Percentiles rank a stretch among this genome's conserved stretches.
These are phyloP conservation scores for Crotalus viridis DNA, from an alignment of 2,113 vertebrate species.

Conservation along the genomic window DNA sequence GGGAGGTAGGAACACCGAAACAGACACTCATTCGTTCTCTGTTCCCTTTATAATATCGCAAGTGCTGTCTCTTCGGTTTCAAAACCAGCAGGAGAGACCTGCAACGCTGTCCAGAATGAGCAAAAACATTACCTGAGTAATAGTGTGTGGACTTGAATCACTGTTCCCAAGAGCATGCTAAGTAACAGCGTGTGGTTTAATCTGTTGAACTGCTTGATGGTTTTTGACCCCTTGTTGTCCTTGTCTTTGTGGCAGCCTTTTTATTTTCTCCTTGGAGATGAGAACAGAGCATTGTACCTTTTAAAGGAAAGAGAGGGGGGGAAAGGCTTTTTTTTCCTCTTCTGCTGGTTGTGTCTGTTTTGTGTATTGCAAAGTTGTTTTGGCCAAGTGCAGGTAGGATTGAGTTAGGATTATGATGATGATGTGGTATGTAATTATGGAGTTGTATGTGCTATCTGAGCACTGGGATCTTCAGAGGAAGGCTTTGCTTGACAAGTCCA, in stretches of 20 bases:
- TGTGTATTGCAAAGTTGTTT: background rate
- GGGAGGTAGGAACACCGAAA: background rate
- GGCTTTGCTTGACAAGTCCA: background rate
- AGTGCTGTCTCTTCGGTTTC: background rate
- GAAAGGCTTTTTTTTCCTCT: background rate
- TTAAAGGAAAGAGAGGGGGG: constrained; percentile 4
- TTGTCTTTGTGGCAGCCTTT: constrained; percentile 39
- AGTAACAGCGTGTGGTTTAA: constrained; percentile 36
- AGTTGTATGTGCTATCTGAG: background rate
- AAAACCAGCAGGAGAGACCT: constrained; percentile 26
- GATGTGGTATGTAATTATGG: background rate
- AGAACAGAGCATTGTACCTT: constrained; percentile 33
- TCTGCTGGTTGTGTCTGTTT: background rate
- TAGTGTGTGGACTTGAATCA: constrained; percentile 11
- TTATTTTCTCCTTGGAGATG: constrained; percentile 51
- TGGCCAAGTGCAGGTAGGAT: background rate
- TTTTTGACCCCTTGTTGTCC: constrained; percentile 32
- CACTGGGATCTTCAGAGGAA: background rate
- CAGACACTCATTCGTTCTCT: background rate
- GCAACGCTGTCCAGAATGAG: constrained; percentile 10
- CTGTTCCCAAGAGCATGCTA: constrained; percentile 43
- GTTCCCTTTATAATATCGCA: background rate
- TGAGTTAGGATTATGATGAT: background rate
- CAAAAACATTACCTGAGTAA: constrained; percentile 37
- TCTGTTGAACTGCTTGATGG: constrained; percentile 50